phyloP scores from a whole-genome alignment of 2,888 invertebrate species.

The Timandra comae region DNA sequence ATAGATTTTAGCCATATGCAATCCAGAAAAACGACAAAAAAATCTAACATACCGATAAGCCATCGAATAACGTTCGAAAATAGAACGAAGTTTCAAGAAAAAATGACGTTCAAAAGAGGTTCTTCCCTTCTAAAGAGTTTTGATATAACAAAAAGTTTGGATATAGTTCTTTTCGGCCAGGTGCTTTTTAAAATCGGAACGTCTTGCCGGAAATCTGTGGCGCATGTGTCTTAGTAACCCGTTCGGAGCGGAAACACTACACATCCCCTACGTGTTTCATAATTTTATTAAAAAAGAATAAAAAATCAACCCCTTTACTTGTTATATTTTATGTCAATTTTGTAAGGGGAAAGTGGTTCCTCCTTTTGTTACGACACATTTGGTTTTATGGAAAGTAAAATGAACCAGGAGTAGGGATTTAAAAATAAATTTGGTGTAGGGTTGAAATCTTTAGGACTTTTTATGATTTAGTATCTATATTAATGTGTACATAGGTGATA shows the following conservation, averaged over 20 bases:
- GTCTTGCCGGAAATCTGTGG: conserved; percentile 72
- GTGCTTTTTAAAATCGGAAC: conserved; percentile 53
- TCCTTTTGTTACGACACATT: too few relatives aligned
- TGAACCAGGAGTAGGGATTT: too few relatives aligned
- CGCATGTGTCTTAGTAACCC: conserved; percentile 65
- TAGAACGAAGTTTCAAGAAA: conserved; percentile 18
- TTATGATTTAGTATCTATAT: too few relatives aligned
- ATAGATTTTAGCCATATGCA: conserved; percentile 68
- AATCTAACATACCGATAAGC: conserved; percentile 16
- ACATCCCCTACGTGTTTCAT: conserved; percentile 35
- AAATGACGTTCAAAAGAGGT: conserved; percentile 31
- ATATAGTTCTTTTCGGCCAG: conserved; percentile 53
- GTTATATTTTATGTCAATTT: conserved; percentile 21
- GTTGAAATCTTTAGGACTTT: too few relatives aligned
- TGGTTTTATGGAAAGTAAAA: too few relatives aligned
- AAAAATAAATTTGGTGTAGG: neutral
- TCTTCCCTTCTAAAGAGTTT: conserved; percentile 57
- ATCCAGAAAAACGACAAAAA: conserved; percentile 41
- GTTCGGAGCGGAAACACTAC: conserved; percentile 67
- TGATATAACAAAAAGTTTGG: conserved; percentile 53
- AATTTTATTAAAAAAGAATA: conserved; percentile 40
- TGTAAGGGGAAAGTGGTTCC: conserved; percentile 8
- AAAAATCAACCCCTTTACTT: conserved; percentile 44
- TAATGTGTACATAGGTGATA: too few relatives aligned
- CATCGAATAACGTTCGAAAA: conserved; percentile 27